These are phyloP conservation scores for Montipora capitata DNA, from an alignment of 92 coral and sea anemone genomes.

Conservation along the genomic window DNA sequence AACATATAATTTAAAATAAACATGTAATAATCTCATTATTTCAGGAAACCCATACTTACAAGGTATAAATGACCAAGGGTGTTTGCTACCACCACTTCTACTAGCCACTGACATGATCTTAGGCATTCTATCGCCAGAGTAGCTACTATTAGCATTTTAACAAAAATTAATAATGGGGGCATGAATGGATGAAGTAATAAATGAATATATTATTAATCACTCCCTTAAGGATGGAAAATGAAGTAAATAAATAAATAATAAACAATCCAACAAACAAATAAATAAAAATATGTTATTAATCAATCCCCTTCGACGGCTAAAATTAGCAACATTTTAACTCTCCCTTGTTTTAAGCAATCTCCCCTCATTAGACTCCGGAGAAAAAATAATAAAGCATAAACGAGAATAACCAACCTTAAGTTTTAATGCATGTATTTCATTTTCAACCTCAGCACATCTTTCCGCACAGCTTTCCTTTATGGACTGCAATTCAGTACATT, in stretches of 20 bases:
- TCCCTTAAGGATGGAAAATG: background rate
- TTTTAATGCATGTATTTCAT: constrained; percentile 66
- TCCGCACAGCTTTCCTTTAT: background rate
- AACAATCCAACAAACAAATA: constrained; percentile 20
- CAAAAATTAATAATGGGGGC: background rate
- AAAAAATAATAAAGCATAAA: constrained; percentile 33
- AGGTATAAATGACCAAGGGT: constrained; percentile 16
- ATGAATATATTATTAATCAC: background rate
- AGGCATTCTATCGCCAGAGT: constrained; percentile 1
- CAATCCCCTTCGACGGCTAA: constrained; percentile 15
- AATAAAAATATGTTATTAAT: constrained; percentile 35
- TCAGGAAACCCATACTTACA: constrained; percentile 22
- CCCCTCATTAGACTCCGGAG: constrained; percentile 39
- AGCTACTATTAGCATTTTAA: background rate
- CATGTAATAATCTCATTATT: constrained; percentile 56
- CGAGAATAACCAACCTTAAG: constrained; percentile 48
- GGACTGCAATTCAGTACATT: constrained; percentile 48
- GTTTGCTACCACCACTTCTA: constrained; percentile 14
- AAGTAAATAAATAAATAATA: constrained; percentile 9
- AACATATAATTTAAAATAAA: constrained; percentile 36
- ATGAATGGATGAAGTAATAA: background rate
- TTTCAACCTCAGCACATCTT: constrained; percentile 48
- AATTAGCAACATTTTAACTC: constrained; percentile 18
- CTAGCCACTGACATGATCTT: constrained; percentile 1
- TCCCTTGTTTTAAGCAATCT: constrained; percentile 43